Conservation (phyloP, 2,797 vertebrate genomes). For the Spinus pinus region DNA sequence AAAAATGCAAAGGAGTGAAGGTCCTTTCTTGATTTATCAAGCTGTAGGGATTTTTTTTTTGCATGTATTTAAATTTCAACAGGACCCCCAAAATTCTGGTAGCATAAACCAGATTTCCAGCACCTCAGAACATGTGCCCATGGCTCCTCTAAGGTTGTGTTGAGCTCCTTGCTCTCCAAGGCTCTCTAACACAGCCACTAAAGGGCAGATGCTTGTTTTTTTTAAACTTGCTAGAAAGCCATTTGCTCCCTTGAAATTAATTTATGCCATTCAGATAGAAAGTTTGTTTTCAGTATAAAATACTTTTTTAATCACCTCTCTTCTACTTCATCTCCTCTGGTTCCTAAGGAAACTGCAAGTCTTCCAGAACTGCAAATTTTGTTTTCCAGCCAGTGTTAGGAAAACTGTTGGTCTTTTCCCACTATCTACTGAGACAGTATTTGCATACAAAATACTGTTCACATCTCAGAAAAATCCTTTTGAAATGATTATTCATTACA, state of each 20-base stretch:
- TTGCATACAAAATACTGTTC: conserved; percentile 27
- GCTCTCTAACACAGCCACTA: not conserved
- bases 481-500: conserved; percentile 36
- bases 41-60: rapidly evolving
- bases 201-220: not conserved
- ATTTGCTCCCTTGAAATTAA: not conserved
- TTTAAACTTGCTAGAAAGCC: conserved; percentile 6
- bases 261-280: conserved; percentile 25
- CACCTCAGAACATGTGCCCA: not conserved
- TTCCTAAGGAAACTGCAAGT: conserved; percentile 37
- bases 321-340: conserved; percentile 39
- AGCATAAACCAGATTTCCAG: not conserved
- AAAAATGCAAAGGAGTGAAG: not conserved
- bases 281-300: conserved; percentile 37
- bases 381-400: not conserved
- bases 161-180: not conserved
- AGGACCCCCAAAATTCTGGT: not conserved
- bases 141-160: not conserved
- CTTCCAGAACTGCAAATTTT: conserved; percentile 46
- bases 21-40: not conserved
- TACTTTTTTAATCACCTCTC: conserved; percentile 50
- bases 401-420: not conserved
- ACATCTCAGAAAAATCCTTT: conserved; percentile 24
- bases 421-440: conserved; percentile 20
- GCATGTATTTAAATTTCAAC: not conserved